phyloP scores from a whole-genome alignment of 2,113 vertebrate species.

The Xyliphius kryptos region DNA sequence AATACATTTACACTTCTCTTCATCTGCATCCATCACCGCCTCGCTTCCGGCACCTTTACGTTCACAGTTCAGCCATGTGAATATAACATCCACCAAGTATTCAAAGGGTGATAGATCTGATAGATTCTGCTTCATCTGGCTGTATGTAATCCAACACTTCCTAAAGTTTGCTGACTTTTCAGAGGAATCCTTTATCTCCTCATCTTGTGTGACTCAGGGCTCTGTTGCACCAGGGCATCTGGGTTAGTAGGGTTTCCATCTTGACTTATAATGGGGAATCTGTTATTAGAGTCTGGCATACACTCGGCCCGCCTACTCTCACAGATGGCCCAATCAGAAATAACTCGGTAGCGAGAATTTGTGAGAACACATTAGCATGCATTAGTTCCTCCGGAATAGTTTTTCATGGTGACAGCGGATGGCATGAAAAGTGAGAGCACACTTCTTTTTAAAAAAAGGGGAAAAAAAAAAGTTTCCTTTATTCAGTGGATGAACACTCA shows the following conservation, averaged over 20 bases:
- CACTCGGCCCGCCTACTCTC: conserved; percentile 44
- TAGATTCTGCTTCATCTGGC: too few relatives aligned
- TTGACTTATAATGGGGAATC: conserved; percentile 37
- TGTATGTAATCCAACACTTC: too few relatives aligned
- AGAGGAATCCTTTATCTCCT: conserved; percentile 22
- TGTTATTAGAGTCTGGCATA: conserved; percentile 34
- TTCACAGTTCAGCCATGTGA: too few relatives aligned
- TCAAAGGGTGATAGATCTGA: too few relatives aligned
- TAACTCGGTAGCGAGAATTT: conserved; percentile 24
- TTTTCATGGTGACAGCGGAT: too few relatives aligned
- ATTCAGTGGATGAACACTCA: conserved; percentile 29
- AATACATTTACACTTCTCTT: too few relatives aligned
- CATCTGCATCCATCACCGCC: too few relatives aligned
- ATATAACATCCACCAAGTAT: too few relatives aligned
- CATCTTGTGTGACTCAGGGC: too few relatives aligned
- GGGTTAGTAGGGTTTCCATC: conserved; percentile 36
- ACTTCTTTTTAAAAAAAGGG: too few relatives aligned
- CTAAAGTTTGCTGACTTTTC: conserved; percentile 23
- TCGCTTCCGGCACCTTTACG: too few relatives aligned
- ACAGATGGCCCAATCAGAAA: conserved; percentile 46
- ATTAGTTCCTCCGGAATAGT: conserved; percentile 36
- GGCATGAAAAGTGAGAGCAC: too few relatives aligned
- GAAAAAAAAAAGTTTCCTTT: conserved; percentile 23
- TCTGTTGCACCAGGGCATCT: conserved; percentile 9
- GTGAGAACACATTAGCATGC: conserved; percentile 36